These are phyloP conservation scores for Zele albiditarsus DNA, from an alignment of 2,888 invertebrate genomes.

Conservation along the genomic window DNA sequence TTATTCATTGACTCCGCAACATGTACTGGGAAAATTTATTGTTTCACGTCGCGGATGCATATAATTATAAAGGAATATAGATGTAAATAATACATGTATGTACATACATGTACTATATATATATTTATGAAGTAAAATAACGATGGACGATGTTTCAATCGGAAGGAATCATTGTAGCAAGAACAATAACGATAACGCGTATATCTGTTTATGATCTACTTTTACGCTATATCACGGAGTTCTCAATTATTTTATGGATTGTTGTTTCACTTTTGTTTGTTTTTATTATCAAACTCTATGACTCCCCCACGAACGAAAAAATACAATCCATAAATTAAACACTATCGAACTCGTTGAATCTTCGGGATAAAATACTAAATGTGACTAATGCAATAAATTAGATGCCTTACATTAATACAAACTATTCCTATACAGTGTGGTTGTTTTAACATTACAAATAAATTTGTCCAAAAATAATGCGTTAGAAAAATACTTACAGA, in stretches of 20 bases:
- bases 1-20: background rate
- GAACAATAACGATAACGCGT: conserved; percentile 63
- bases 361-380: conserved; percentile 49
- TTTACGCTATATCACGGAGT: conserved; percentile 69
- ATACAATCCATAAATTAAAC: conserved; percentile 28
- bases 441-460: conserved; percentile 47
- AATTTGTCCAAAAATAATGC: conserved; percentile 66
- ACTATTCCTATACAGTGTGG: conserved; percentile 52
- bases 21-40: background rate
- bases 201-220: conserved; percentile 66
- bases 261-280: conserved; percentile 40
- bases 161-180: conserved; percentile 47
- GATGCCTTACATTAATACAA: conserved; percentile 62
- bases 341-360: conserved; percentile 28
- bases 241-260: conserved; percentile 56
- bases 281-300: conserved; percentile 37
- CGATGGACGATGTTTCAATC: conserved; percentile 38
- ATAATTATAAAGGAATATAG: conserved; percentile 51
- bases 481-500: conserved; percentile 68
- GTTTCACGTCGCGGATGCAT: conserved; percentile 54
- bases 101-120: conserved; percentile 38
- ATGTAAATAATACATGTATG: conserved; percentile 35
- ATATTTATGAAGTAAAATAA: conserved; percentile 34
- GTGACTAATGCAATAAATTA: conserved; percentile 66
- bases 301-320: conserved; percentile 36